Evolutionary conservation across 2,113 vertebrate species (phyloP).

Genomic region (Catharus fuscescens): DNA sequence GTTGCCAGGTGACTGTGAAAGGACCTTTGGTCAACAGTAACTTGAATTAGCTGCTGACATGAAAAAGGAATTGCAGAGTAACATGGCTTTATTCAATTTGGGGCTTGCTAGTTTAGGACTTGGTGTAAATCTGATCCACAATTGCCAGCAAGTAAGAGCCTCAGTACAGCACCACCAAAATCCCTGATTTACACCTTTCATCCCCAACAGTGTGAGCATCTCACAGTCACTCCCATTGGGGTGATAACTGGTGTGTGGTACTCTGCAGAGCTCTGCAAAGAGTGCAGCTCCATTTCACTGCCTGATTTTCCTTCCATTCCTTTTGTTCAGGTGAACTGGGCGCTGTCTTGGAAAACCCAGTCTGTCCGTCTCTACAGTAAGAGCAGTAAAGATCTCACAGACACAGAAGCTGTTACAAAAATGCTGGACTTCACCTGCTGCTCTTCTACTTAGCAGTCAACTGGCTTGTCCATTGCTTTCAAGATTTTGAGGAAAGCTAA

Average conservation of each 20-base stretch:
- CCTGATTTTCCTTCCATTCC: background rate
- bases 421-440: background rate
- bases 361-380: background rate
- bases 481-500: background rate
- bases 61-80: background rate
- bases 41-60: background rate
- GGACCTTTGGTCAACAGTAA: slow-evolving; percentile 28
- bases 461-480: background rate
- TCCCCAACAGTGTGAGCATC: slow-evolving; percentile 15
- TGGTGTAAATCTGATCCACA: slow-evolving; percentile 17
- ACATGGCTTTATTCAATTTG: background rate
- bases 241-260: background rate
- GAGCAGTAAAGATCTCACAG: background rate
- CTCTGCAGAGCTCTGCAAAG: background rate
- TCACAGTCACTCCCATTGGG: background rate
- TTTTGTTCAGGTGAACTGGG: background rate
- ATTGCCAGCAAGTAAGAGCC: background rate
- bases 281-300: background rate
- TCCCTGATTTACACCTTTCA: slow-evolving; percentile 10
- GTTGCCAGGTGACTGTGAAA: slow-evolving; percentile 40
- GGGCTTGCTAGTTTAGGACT: background rate
- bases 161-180: background rate
- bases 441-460: background rate
- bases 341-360: background rate
- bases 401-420: background rate